A percentile compares a stretch with the other conserved stretches of the same genome.
These are phyloP conservation scores for Amorpha juglandis DNA, from an alignment of 2,888 invertebrate species.

Conservation along the genomic window DNA sequence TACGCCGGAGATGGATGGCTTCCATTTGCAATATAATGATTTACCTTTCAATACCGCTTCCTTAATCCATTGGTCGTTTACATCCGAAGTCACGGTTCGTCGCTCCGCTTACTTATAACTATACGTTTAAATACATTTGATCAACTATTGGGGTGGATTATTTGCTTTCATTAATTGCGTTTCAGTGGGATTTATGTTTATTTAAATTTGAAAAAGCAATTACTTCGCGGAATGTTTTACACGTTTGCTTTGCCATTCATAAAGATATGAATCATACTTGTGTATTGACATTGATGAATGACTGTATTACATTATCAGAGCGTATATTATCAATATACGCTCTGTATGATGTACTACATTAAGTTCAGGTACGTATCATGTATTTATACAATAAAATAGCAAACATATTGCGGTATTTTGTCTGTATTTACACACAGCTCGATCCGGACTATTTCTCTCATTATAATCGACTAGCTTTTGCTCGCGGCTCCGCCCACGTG, in stretches of 20 bases:
- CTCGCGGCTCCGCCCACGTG: too few relatives aligned
- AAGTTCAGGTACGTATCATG: too few relatives aligned
- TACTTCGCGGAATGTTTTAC: background rate
- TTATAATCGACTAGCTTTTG: background rate
- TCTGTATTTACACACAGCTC: background rate
- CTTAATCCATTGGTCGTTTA: conserved; percentile 29
- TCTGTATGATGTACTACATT: background rate
- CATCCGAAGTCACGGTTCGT: conserved; percentile 28
- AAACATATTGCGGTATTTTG: background rate
- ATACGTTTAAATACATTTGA: background rate
- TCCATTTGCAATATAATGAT: conserved; percentile 53
- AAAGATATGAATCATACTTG: background rate
- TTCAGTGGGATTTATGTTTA: background rate
- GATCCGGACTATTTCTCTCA: background rate
- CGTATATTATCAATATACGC: too few relatives aligned
- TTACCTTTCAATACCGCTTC: conserved; percentile 33
- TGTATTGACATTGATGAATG: background rate
- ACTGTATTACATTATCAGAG: background rate
- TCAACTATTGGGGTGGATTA: background rate
- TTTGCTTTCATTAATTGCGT: background rate
- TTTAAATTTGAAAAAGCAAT: background rate
- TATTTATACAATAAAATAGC: background rate
- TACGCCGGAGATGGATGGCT: conserved; percentile 56
- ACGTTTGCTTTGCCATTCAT: background rate
- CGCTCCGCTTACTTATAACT: background rate